phyloP scores from a whole-genome alignment of 2,888 invertebrate species.

The Embidobia sp. region DNA sequence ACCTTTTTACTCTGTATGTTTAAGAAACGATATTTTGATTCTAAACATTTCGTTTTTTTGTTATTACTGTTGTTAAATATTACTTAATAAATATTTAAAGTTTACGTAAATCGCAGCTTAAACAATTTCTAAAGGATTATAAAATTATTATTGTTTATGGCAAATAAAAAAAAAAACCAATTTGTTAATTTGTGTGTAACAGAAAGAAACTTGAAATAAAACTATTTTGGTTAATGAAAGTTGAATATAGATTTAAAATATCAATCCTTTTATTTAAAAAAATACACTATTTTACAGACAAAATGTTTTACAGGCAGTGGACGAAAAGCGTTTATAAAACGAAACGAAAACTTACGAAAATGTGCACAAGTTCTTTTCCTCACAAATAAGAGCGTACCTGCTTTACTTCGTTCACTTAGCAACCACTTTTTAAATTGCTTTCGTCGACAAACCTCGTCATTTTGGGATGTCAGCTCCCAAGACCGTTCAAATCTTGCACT shows the following conservation, averaged over 20 bases:
- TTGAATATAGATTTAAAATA: conserved; percentile 30
- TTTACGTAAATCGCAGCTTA: too few relatives aligned
- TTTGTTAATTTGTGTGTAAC: too few relatives aligned
- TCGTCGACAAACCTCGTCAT: conserved; percentile 28
- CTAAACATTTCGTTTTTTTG: too few relatives aligned
- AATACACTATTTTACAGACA: conserved; percentile 58
- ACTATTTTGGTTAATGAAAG: not conserved
- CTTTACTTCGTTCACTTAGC: conserved; percentile 1
- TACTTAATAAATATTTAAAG: too few relatives aligned
- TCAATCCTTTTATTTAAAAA: conserved; percentile 55
- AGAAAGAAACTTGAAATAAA: not conserved
- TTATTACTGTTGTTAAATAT: too few relatives aligned
- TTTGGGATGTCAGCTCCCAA: conserved; percentile 6
- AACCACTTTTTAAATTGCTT: conserved; percentile 3
- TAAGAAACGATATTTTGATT: too few relatives aligned
- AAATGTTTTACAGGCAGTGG: conserved; percentile 54
- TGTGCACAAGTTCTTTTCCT: conserved; percentile 16
- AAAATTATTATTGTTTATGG: too few relatives aligned
- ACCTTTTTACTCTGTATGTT: too few relatives aligned
- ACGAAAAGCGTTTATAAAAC: conserved; percentile 37
- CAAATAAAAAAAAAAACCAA: too few relatives aligned
- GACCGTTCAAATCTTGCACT: conserved; percentile 30
- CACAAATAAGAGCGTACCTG: conserved; percentile 18
- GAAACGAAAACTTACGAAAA: conserved; percentile 19
- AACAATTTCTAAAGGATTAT: too few relatives aligned